Percentiles rank a stretch among this genome's conserved stretches.
Evolutionary conservation across 92 coral and sea anemone species (phyloP).

Genomic region (Epizoanthus ramosus): DNA sequence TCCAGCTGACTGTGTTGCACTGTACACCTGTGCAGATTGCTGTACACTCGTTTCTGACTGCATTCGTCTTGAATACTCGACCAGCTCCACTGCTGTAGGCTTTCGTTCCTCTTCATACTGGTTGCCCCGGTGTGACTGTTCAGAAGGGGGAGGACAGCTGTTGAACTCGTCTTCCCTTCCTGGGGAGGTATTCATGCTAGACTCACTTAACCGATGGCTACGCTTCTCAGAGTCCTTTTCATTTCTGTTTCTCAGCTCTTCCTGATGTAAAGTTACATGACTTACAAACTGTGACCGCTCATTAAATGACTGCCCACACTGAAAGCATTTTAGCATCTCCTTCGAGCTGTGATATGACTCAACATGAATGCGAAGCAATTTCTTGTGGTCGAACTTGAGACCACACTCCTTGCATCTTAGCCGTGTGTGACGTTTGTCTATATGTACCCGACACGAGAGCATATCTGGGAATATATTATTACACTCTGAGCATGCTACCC

Average conservation of each 20-base stretch:
- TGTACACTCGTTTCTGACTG: neutral
- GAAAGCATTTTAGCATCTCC: constrained; percentile 78
- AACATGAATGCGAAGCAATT: constrained; percentile 81
- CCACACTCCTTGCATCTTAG: constrained; percentile 90
- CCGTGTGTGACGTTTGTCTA: constrained; percentile 76
- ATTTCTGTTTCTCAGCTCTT: constrained; percentile 35
- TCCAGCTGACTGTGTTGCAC: neutral
- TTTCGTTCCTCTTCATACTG: constrained; percentile 20
- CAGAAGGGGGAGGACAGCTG: constrained; percentile 33
- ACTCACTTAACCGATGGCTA: neutral
- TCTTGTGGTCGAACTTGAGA: constrained; percentile 84
- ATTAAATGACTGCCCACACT: constrained; percentile 79
- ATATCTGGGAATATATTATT: constrained; percentile 68
- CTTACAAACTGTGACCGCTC: constrained; percentile 80
- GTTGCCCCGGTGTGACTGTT: constrained; percentile 20
- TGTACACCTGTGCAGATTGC: neutral
- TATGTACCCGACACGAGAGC: constrained; percentile 65
- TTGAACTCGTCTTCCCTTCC: constrained; percentile 22
- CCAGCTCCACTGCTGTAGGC: constrained; percentile 37
- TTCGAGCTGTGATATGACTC: constrained; percentile 82
- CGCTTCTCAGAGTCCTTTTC: constrained; percentile 40
- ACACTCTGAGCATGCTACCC: constrained; percentile 74
- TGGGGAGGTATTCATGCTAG: constrained; percentile 23
- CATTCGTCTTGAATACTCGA: constrained; percentile 10
- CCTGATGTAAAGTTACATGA: constrained; percentile 86